Percentiles rank a stretch among this genome's conserved stretches.
Evolutionary conservation across 2,888 invertebrate species (phyloP).

Genomic region (Mythimna albipuncta): DNA sequence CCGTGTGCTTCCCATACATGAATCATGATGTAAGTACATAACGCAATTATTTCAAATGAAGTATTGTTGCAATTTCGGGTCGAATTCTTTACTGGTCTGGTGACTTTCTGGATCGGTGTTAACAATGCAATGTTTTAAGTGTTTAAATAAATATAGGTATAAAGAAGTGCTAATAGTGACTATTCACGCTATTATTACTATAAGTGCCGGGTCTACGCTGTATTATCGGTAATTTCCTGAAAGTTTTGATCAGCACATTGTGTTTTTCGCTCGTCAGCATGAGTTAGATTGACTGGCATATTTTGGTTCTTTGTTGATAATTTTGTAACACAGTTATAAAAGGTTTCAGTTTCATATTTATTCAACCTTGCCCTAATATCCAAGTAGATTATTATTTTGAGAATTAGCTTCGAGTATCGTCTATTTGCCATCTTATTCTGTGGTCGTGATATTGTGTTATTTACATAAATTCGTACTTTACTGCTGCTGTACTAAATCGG

Average conservation of each 20-base stretch:
- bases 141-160: slow-evolving; percentile 17
- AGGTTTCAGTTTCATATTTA: slow-evolving; percentile 28
- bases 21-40: slow-evolving; percentile 58
- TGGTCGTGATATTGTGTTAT: slow-evolving; percentile 21
- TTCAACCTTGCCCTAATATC: slow-evolving; percentile 45
- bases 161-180: slow-evolving; percentile 34
- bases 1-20: slow-evolving; percentile 37
- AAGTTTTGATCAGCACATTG: slow-evolving; percentile 45
- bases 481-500: too few relatives aligned
- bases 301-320: slow-evolving; percentile 42
- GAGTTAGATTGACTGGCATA: slow-evolving; percentile 52
- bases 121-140: slow-evolving; percentile 44
- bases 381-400: slow-evolving; percentile 15
- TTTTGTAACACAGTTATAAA: slow-evolving; percentile 14
- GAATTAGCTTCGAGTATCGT: slow-evolving; percentile 3
- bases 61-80: slow-evolving; percentile 49
- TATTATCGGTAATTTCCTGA: slow-evolving; percentile 61
- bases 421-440: slow-evolving; percentile 28
- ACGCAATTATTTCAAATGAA: slow-evolving; percentile 32
- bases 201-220: slow-evolving; percentile 37
- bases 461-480: too few relatives aligned
- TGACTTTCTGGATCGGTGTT: slow-evolving; percentile 43
- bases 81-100: slow-evolving; percentile 56
- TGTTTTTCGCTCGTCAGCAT: slow-evolving; percentile 51
- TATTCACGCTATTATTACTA: slow-evolving; percentile 28